Evolutionary conservation across 2,797 vertebrate species (phyloP), one percentile per base, ranked within the genome.

Genomic region (Myotis myotis): DNA sequence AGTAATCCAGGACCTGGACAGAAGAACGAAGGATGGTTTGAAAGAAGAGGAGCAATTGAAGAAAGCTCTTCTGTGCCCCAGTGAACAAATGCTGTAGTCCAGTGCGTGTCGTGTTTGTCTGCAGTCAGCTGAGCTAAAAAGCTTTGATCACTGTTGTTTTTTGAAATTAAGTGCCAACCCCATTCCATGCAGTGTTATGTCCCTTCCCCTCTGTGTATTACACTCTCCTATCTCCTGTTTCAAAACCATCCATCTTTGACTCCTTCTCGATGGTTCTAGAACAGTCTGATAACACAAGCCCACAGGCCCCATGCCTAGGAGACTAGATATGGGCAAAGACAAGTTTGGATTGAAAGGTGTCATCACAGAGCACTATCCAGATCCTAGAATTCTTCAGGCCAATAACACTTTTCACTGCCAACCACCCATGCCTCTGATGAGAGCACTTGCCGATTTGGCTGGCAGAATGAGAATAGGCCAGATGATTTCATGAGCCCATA

Each of bases 41-140:
- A 96, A 93, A 97, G 97, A 97, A 97, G 98, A 98, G 91, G 97
- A 97, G 96, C 57, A 93, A 94, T 91, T 97, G 96, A 97, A 94
- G 97, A 97, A 98, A 98, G 98, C 98, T 98, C 97, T 98, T 97
- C 97, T 97, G 97, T 98, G 98, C 98, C 98, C 98, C 98, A 98
- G 98, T 98, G 98, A 98, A 98, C 98, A 98, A 98, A 98, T 96
- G 98, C 98, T 98, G 98, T 99, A 98, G 98, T 99, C 98, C 98
- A 98, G 98, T 99, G 98, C 96, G 98, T 99, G 98, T 98, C 94
- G 98, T 98, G 98, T 98, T 98, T 98, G 98, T 99, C 98, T 98
- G 98, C 98, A 98, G 98, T 98, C 98, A 98, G 98, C 98, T 97
- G 97, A 98, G 98, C 98, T 98, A 97, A 98, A 98, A 96, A 98